phyloP scores from a whole-genome alignment of 2,888 invertebrate species.

The Ceraclea dissimilis region DNA sequence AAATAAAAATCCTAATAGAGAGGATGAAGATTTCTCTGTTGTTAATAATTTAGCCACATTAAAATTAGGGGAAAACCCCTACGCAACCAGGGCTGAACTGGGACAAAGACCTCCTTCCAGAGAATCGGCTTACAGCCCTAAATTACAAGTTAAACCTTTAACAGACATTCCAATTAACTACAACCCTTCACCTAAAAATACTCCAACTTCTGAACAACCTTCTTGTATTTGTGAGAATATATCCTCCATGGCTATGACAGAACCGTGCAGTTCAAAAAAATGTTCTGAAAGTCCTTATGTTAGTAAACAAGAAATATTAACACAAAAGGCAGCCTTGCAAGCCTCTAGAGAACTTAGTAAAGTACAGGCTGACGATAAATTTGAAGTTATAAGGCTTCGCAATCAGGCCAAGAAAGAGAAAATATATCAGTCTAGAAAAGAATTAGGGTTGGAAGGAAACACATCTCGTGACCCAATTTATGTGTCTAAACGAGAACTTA shows the following conservation, averaged over 20 bases:
- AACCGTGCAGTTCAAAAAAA: constrained; percentile 14
- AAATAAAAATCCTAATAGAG: constrained; percentile 5
- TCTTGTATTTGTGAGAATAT: constrained; percentile 23
- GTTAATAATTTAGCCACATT: constrained; percentile 18
- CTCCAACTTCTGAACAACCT: not conserved
- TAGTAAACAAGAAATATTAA: constrained; percentile 45
- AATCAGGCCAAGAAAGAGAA: constrained; percentile 49
- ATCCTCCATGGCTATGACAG: constrained; percentile 15
- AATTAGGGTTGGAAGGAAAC: constrained; percentile 29
- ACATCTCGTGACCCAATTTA: constrained; percentile 36
- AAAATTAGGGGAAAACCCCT: constrained; percentile 44
- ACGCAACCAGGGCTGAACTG: constrained; percentile 46
- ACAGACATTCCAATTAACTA: not conserved
- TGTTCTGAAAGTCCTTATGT: constrained; percentile 47
- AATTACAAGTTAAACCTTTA: constrained; percentile 16
- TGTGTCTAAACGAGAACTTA: constrained; percentile 46
- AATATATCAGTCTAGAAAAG: constrained; percentile 47
- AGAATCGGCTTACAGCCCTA: constrained; percentile 6
- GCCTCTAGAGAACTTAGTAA: constrained; percentile 42
- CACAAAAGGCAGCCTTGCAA: constrained; percentile 44
- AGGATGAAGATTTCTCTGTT: constrained; percentile 6
- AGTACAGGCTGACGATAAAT: constrained; percentile 39
- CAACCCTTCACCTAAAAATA: not conserved
- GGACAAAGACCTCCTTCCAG: constrained; percentile 3
- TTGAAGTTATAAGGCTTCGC: constrained; percentile 47